Evolutionary conservation across 1,140 invertebrate genomes (phyloP), one percentile per base, ranked within the genome.

Genomic region (Aphaenogaster floridana): DNA sequence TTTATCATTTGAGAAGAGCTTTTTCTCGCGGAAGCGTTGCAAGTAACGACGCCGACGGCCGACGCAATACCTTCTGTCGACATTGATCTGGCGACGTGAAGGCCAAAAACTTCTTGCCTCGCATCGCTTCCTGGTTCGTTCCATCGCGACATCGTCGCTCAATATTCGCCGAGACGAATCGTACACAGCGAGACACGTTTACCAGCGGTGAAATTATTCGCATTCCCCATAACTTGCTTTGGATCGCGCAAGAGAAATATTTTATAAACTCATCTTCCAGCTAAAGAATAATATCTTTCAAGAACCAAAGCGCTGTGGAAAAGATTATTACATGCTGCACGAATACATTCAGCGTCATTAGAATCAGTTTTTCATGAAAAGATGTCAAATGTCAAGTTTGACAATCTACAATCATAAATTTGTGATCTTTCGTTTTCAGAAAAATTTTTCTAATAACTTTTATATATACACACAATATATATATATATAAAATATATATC

Each of bases 101-200:
- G 17, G 28, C 36, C 66, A 54, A 36, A 17, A 63, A 77, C 87
- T 85, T 91, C 89, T 74, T 90, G 66, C 36, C 9, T 63, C 36
- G 39, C 45, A 84, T 92, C 54, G 39, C 42, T 63, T 78, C 91
- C 91, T 91, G 91, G 71, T 88, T 72, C 54, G 13, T 54, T 28
- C 57, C 83, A 84, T 86, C 72, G 86, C 48, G 69, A 84, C 80
- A 91, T 91, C 83, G 86, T 91, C 89, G 89, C 88, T 71, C 89
- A 88, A 91, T 86, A 85, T 92, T 92, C 89, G 89, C 85, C 80
- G 87, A 90, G 69, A 68, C 54, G 69, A 68, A 79, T 77, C 63
- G 54, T 78, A 83, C 15, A 61, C 59, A 61, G 2, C n/a, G 63
- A 28, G 59, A 59, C n/a, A 11, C n/a, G n/a, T 21, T 61, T n/a